These are phyloP conservation scores for Gopherus flavomarginatus DNA, from an alignment of 2,113 vertebrate genomes.

Conservation along the genomic window DNA sequence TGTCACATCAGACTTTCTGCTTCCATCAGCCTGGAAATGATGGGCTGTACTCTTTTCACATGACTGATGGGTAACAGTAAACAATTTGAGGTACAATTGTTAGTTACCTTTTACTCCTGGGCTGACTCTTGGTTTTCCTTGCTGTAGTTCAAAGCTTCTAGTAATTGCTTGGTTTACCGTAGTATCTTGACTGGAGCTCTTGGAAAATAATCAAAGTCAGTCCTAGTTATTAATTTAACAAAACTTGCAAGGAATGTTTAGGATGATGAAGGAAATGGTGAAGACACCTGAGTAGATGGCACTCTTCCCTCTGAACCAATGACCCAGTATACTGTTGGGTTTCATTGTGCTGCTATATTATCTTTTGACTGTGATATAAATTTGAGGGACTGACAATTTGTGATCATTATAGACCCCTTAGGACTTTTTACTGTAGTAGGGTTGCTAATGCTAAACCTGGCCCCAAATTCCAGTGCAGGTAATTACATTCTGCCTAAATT, in stretches of 20 bases:
- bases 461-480: not conserved
- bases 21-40: slow-evolving; percentile 1
- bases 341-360: not conserved
- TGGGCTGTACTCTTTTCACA: not conserved
- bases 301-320: not conserved
- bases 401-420: not conserved
- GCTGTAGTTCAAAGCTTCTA: not conserved
- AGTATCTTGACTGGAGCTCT: not conserved
- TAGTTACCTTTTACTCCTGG: not conserved
- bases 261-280: not conserved
- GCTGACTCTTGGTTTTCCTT: not conserved
- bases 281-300: not conserved
- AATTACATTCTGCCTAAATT: not conserved
- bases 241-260: not conserved
- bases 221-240: not conserved
- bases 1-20: slow-evolving; percentile 7
- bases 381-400: not conserved
- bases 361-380: not conserved
- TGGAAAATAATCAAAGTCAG: not conserved
- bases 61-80: not conserved
- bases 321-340: not conserved
- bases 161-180: not conserved
- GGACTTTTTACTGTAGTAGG: not conserved
- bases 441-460: not conserved
- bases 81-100: not conserved